Conservation (phyloP, 2,113 vertebrate species). For the Tetrao urogallus region DNA sequence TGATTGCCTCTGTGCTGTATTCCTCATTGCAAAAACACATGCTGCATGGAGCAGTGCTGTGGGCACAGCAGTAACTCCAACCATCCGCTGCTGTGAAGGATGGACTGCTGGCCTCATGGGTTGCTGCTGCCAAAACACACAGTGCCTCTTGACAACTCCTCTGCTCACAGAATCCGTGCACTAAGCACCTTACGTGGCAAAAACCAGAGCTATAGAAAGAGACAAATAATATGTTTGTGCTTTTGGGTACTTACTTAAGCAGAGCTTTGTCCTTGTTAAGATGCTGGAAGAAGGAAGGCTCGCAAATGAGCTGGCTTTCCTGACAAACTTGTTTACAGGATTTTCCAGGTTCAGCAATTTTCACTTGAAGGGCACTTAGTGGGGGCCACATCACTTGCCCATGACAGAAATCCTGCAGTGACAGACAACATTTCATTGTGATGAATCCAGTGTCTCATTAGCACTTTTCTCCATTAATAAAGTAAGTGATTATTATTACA, state of each 20-base stretch:
- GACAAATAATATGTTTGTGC: background rate
- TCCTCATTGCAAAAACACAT: background rate
- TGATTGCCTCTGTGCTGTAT: background rate
- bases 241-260: slow-evolving; percentile 78
- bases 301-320: slow-evolving; percentile 96
- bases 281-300: slow-evolving; percentile 98
- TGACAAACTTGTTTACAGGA: slow-evolving; percentile 98
- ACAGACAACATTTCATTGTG: background rate
- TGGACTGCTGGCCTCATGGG: background rate
- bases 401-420: slow-evolving; percentile 94
- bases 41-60: rapidly evolving
- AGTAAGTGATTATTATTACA: background rate
- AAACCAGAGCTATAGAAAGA: background rate
- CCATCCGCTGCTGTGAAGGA: background rate
- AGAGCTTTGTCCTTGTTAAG: slow-evolving; percentile 98
- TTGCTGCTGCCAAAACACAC: background rate
- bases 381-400: slow-evolving; percentile 99
- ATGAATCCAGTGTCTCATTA: background rate
- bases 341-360: slow-evolving; percentile 87
- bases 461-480: background rate
- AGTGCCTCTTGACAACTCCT: background rate
- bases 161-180: background rate
- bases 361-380: slow-evolving; percentile 92
- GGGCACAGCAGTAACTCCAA: background rate
- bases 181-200: background rate